Evolutionary conservation across 2,113 vertebrate genomes (phyloP).

Genomic region (Takifugu bimaculatus): DNA sequence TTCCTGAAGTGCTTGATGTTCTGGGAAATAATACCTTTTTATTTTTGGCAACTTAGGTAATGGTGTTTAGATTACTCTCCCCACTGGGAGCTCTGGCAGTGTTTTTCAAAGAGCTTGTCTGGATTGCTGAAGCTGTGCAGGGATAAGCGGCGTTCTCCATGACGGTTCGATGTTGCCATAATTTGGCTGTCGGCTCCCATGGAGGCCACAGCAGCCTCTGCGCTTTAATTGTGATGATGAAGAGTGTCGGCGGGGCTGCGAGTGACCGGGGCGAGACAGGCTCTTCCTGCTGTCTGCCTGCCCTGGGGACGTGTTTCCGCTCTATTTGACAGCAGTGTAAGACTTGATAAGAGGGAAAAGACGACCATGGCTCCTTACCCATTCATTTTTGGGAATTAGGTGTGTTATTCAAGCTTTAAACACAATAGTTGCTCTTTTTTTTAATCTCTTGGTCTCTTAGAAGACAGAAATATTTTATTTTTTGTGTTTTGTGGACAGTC

Average conservation of each 20-base stretch:
- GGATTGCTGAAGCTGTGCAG: slow-evolving; percentile 7
- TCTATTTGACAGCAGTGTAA: slow-evolving; percentile 38
- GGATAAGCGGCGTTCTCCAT: neutral
- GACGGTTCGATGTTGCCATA: slow-evolving; percentile 20
- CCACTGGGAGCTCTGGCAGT: slow-evolving; percentile 23
- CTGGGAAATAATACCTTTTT: slow-evolving; percentile 16
- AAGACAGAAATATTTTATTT: too few relatives aligned
- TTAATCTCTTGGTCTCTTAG: too few relatives aligned
- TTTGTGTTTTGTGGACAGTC: too few relatives aligned
- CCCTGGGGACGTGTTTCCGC: slow-evolving; percentile 36
- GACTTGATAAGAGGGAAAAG: slow-evolving; percentile 23
- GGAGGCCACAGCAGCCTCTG: slow-evolving; percentile 15
- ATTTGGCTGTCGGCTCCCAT: slow-evolving; percentile 31
- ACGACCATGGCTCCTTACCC: neutral
- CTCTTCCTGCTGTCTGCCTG: slow-evolving; percentile 32
- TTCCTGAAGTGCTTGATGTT: slow-evolving; percentile 15
- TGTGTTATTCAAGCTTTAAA: too few relatives aligned
- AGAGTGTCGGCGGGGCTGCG: slow-evolving; percentile 25
- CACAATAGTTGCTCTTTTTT: too few relatives aligned
- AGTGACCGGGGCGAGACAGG: slow-evolving; percentile 15
- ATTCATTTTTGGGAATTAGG: too few relatives aligned
- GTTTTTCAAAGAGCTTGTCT: slow-evolving; percentile 34
- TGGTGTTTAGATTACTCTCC: slow-evolving; percentile 24
- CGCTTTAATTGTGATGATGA: slow-evolving; percentile 39
- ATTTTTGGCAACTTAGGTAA: slow-evolving; percentile 19